phyloP scores from a whole-genome alignment of 2,113 vertebrate genomes.

The Bostrychus sinensis region DNA sequence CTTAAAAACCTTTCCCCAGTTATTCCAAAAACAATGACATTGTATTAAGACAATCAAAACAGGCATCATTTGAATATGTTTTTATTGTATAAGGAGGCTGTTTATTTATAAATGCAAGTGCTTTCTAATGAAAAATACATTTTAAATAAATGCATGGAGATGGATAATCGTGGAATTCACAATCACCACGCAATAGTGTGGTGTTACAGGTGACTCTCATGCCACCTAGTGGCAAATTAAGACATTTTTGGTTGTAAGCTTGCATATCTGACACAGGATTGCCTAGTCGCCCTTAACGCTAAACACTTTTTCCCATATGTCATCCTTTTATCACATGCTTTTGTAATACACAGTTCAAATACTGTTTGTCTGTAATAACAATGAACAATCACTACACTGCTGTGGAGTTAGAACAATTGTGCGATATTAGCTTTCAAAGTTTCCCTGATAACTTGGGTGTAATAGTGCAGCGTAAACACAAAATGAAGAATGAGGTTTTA shows the following conservation, averaged over 20 bases:
- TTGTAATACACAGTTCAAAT: neutral
- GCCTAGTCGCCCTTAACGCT: neutral
- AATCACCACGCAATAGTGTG: neutral
- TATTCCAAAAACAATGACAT: neutral
- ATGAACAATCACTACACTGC: fast-evolving
- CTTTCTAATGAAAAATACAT: slow-evolving; percentile 22
- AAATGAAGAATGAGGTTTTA: slow-evolving; percentile 6
- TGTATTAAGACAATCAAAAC: neutral
- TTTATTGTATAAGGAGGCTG: slow-evolving; percentile 23
- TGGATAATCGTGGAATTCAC: slow-evolving; percentile 11
- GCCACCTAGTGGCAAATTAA: slow-evolving; percentile 57
- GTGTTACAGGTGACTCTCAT: slow-evolving; percentile 9
- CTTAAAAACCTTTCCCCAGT: neutral
- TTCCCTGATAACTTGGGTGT: slow-evolving; percentile 21
- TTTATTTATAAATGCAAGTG: slow-evolving; percentile 16
- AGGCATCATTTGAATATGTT: slow-evolving; percentile 10
- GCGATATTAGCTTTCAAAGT: slow-evolving; percentile 5
- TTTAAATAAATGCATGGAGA: slow-evolving; percentile 46
- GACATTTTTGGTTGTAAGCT: slow-evolving; percentile 51
- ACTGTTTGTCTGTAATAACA: neutral
- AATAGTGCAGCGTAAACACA: slow-evolving; percentile 37
- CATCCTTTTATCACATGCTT: neutral
- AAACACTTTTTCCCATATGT: neutral
- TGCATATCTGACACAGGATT: neutral
- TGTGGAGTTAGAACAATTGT: neutral